Conservation (phyloP, 2,113 vertebrate genomes). For the Trichomycterus rosablanca region DNA sequence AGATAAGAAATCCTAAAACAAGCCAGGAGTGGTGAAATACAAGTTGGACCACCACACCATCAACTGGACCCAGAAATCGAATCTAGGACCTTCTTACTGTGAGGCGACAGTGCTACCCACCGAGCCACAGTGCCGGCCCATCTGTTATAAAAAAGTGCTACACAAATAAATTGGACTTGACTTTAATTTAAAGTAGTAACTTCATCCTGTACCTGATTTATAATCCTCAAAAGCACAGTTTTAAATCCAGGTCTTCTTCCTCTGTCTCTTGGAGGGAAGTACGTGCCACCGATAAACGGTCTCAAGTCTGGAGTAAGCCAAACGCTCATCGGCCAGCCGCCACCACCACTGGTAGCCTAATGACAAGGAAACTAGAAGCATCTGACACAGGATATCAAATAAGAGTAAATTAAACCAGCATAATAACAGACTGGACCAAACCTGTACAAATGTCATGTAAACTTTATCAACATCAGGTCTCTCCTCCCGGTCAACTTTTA, state of each 20-base stretch:
- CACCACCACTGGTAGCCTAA: slow-evolving; percentile 86
- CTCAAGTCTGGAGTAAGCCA: slow-evolving; percentile 89
- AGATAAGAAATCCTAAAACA: too few species aligned
- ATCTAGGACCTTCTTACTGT: too few species aligned
- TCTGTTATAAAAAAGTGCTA: too few species aligned
- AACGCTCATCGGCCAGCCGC: slow-evolving; percentile 96
- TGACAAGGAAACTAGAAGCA: background rate
- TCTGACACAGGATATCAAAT: background rate
- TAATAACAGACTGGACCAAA: slow-evolving; percentile 38
- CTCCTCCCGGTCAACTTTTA: slow-evolving; percentile 92
- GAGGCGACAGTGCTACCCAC: too few species aligned
- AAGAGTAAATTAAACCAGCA: too few species aligned
- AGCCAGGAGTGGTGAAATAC: too few species aligned
- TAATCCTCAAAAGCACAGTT: slow-evolving; percentile 77
- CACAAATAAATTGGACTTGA: too few species aligned
- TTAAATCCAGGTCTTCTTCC: slow-evolving; percentile 77
- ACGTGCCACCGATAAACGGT: slow-evolving; percentile 88
- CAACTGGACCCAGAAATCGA: too few species aligned
- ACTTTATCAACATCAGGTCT: slow-evolving; percentile 92
- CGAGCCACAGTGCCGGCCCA: too few species aligned
- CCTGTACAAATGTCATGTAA: slow-evolving; percentile 95
- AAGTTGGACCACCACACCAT: too few species aligned
- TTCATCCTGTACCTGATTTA: slow-evolving; percentile 73
- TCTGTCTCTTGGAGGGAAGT: slow-evolving; percentile 84
- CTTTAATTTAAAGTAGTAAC: too few species aligned